Conservation (phyloP, 2,888 invertebrate species). For the Agrochola macilenta region DNA sequence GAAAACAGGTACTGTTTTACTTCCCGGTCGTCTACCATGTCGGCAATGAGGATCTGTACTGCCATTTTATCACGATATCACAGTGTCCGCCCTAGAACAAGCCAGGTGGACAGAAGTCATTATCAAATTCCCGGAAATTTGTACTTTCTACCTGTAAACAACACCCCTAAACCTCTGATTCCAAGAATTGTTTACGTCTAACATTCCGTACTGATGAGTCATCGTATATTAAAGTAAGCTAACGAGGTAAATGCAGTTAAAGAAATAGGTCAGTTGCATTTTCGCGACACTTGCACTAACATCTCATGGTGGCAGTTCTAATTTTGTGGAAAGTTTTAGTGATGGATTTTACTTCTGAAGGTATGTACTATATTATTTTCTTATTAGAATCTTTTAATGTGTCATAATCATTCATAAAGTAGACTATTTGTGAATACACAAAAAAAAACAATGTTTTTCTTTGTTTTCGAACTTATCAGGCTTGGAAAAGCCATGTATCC, state of each 20-base stretch:
- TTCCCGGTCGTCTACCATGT: too few species aligned
- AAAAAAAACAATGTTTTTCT: constrained; percentile 4
- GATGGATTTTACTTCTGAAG: constrained; percentile 15
- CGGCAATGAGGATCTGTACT: too few species aligned
- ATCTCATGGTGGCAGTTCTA: neutral
- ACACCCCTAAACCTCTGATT: neutral
- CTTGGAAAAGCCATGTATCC: constrained; percentile 7
- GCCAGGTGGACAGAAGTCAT: neutral
- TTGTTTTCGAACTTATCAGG: constrained; percentile 3
- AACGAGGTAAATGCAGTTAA: neutral
- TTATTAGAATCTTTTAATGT: constrained; percentile 9
- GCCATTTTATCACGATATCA: too few species aligned
- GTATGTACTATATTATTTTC: constrained; percentile 3
- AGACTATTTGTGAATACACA: neutral
- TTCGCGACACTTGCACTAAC: neutral
- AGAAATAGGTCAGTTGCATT: neutral
- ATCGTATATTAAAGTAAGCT: neutral
- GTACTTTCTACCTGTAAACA: neutral
- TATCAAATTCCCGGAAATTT: neutral
- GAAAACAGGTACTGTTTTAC: too few species aligned
- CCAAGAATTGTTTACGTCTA: neutral
- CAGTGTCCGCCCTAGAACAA: neutral
- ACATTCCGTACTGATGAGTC: neutral
- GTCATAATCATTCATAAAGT: constrained; percentile 10
- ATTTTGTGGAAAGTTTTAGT: constrained; percentile 12